Evolutionary conservation across 1,140 invertebrate genomes (phyloP).

Genomic region (Acyrthosiphon pisum): DNA sequence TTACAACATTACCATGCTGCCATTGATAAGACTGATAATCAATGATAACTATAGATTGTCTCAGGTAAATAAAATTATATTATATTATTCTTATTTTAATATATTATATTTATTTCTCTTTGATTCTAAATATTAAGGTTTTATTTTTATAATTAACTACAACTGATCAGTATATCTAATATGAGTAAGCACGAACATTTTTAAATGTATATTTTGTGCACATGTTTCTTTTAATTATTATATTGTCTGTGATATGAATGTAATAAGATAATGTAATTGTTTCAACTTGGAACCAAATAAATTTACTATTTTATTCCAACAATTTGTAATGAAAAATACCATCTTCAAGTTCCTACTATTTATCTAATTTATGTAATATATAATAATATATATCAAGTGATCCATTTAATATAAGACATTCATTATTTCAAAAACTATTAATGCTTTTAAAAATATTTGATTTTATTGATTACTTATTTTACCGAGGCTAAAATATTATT

Average conservation of each 20-base stretch:
- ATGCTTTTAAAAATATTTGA: too few relatives aligned
- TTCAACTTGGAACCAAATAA: neutral
- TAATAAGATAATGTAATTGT: neutral
- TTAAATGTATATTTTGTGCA: neutral
- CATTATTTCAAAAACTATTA: too few relatives aligned
- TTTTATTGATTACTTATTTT: too few relatives aligned
- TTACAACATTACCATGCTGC: neutral
- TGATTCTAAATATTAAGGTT: neutral
- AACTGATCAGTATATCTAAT: neutral
- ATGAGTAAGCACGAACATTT: neutral
- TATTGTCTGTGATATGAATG: neutral
- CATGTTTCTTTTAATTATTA: neutral
- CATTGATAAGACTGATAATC: neutral
- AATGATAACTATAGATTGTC: neutral
- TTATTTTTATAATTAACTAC: neutral
- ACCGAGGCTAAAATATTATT: too few relatives aligned
- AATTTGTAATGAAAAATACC: neutral
- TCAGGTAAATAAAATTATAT: neutral
- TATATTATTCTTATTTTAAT: neutral
- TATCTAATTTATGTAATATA: neutral
- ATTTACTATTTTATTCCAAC: neutral
- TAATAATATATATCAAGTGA: too few relatives aligned
- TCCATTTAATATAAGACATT: too few relatives aligned
- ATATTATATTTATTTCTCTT: neutral
- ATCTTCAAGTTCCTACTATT: neutral